A percentile compares a stretch with the other conserved stretches of the same genome.
These are phyloP conservation scores for Phylloscopus trochiloides DNA, from an alignment of 2,113 vertebrate genomes.

Conservation along the genomic window DNA sequence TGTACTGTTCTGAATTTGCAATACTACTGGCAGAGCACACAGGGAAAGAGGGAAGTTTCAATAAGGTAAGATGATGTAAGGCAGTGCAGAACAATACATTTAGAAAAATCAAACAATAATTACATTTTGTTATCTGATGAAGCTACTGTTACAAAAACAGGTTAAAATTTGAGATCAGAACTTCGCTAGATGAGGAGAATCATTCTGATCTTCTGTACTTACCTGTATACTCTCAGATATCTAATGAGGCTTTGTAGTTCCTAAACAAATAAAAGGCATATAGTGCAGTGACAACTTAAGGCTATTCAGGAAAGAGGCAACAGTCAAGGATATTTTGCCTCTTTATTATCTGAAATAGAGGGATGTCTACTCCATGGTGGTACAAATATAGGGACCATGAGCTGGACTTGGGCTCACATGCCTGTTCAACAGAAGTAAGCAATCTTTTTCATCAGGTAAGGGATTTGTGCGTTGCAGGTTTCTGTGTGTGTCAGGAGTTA, in stretches of 20 bases:
- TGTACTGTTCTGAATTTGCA: not conserved
- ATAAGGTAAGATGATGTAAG: not conserved
- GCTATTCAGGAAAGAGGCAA: not conserved
- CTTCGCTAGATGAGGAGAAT: slow-evolving; percentile 5
- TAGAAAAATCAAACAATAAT: slow-evolving; percentile 4
- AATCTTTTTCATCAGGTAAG: not conserved
- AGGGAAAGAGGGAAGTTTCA: slow-evolving; percentile 17
- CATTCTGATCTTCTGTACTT: slow-evolving; percentile 67
- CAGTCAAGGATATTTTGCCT: not conserved
- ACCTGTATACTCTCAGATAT: slow-evolving; percentile 56
- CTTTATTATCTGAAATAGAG: not conserved
- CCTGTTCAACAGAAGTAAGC: not conserved
- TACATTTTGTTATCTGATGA: not conserved
- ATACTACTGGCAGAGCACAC: slow-evolving; percentile 20
- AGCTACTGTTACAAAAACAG: slow-evolving; percentile 10
- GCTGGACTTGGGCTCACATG: not conserved
- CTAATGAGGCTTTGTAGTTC: slow-evolving; percentile 39
- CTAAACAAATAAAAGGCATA: slow-evolving; percentile 45
- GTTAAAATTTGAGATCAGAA: slow-evolving; percentile 57
- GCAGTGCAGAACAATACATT: slow-evolving; percentile 19
- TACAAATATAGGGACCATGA: not conserved
- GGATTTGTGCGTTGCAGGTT: not conserved
- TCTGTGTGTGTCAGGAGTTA: not conserved
- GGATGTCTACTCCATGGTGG: not conserved
- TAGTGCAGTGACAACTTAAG: not conserved